These are phyloP conservation scores for Cephus sareptanus DNA, from an alignment of 2,888 invertebrate genomes.

Conservation along the genomic window DNA sequence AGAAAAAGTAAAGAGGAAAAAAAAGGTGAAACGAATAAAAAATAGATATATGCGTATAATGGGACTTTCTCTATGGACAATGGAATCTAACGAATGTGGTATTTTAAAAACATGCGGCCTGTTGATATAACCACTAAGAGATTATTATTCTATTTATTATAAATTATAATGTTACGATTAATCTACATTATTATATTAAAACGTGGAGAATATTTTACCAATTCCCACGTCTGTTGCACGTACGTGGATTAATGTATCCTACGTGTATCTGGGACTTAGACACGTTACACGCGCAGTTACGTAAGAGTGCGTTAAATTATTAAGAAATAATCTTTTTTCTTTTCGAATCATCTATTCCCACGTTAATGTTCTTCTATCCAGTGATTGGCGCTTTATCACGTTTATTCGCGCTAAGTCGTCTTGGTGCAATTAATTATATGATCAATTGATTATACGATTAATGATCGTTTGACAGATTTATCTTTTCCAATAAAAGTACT, in stretches of 20 bases:
- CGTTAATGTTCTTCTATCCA: neutral
- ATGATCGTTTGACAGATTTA: neutral
- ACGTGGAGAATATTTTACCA: neutral
- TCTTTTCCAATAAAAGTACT: neutral
- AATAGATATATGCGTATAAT: neutral
- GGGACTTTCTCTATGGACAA: neutral
- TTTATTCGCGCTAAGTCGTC: neutral
- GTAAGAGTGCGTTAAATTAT: neutral
- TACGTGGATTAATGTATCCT: neutral
- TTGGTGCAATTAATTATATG: neutral
- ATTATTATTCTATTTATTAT: conserved; percentile 14
- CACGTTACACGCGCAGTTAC: neutral
- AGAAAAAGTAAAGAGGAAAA: neutral
- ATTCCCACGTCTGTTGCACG: neutral
- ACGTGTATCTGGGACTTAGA: neutral
- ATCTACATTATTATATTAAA: neutral
- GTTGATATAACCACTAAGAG: conserved; percentile 32
- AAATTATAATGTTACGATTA: neutral
- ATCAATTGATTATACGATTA: neutral
- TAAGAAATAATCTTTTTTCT: neutral
- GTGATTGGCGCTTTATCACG: neutral
- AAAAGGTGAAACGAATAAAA: neutral
- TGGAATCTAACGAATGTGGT: neutral
- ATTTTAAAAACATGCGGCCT: conserved; percentile 26
- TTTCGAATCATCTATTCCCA: neutral